Evolutionary conservation across 2,888 invertebrate species (phyloP).

Genomic region (Zaprionus lineosus): DNA sequence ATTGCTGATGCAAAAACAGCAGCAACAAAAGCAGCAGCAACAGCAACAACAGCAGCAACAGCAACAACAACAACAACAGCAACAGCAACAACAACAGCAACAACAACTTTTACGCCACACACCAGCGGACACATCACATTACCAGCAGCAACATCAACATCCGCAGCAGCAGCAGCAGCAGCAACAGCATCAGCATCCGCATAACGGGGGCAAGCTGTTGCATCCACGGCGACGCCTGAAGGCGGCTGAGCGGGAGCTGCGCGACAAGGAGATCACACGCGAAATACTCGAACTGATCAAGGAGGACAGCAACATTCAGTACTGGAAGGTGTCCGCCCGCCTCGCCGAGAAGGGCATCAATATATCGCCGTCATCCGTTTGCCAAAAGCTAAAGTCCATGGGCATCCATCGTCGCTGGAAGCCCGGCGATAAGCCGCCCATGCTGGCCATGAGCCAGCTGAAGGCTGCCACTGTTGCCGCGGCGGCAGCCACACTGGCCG

Average conservation of each 20-base stretch:
- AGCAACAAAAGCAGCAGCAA: slow-evolving; percentile 39
- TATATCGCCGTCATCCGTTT: slow-evolving; percentile 82
- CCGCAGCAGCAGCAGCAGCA: slow-evolving; percentile 34
- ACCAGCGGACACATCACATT: slow-evolving; percentile 55
- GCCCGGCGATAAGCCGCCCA: slow-evolving; percentile 81
- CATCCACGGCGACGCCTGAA: slow-evolving; percentile 80
- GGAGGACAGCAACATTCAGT: slow-evolving; percentile 82
- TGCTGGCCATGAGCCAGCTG: slow-evolving; percentile 78
- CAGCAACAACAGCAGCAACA: slow-evolving; percentile 35
- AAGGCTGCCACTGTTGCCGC: slow-evolving; percentile 66
- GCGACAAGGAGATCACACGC: slow-evolving; percentile 81
- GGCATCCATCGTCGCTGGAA: slow-evolving; percentile 82
- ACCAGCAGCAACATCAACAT: slow-evolving; percentile 45
- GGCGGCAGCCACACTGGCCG: slow-evolving; percentile 43
- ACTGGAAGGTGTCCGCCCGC: slow-evolving; percentile 82
- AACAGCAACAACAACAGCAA: slow-evolving; percentile 39
- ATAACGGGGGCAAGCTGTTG: slow-evolving; percentile 43
- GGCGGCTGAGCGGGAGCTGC: slow-evolving; percentile 80
- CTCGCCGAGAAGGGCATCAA: slow-evolving; percentile 82
- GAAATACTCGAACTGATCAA: slow-evolving; percentile 82
- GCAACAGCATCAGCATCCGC: slow-evolving; percentile 9
- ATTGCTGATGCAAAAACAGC: slow-evolving; percentile 36
- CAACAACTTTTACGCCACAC: slow-evolving; percentile 41
- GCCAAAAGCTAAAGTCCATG: slow-evolving; percentile 82
- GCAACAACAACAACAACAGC: slow-evolving; percentile 41